Percentiles rank a stretch among this genome's conserved stretches.
These are phyloP conservation scores for Cyphomyrus plagiostoma DNA, from an alignment of 2,113 vertebrate species.

Conservation along the genomic window DNA sequence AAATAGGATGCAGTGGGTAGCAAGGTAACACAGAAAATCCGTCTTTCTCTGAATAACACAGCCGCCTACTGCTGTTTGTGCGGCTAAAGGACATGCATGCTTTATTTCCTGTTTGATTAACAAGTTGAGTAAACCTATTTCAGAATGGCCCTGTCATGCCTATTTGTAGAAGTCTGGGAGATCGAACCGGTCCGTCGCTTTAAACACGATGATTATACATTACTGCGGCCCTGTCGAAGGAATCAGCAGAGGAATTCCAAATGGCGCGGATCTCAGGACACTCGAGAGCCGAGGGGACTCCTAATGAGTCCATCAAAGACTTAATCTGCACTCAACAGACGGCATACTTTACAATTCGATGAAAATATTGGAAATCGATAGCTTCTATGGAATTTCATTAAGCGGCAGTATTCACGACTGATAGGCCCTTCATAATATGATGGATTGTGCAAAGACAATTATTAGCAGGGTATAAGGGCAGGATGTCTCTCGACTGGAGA, in stretches of 20 bases:
- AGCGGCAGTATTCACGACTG: slow-evolving; percentile 95
- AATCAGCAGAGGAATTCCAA: slow-evolving; percentile 82
- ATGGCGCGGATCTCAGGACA: slow-evolving; percentile 90
- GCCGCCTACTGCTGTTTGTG: background rate
- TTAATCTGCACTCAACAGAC: slow-evolving; percentile 90
- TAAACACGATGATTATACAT: slow-evolving; percentile 66
- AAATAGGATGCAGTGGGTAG: slow-evolving; percentile 51
- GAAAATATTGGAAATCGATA: slow-evolving; percentile 99
- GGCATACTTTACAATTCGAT: slow-evolving; percentile 89
- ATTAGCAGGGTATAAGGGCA: slow-evolving; percentile 85
- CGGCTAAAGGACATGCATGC: background rate
- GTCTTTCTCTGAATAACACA: background rate
- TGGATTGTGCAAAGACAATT: slow-evolving; percentile 97
- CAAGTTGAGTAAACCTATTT: background rate
- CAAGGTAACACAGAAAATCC: background rate
- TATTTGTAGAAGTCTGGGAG: slow-evolving; percentile 14
- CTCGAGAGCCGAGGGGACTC: slow-evolving; percentile 83
- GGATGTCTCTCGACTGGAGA: slow-evolving; percentile 71
- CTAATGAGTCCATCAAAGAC: slow-evolving; percentile 94
- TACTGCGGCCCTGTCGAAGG: slow-evolving; percentile 77
- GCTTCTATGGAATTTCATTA: slow-evolving; percentile 99
- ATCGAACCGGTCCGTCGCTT: slow-evolving; percentile 58
- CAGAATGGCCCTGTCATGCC: background rate
- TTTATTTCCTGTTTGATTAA: background rate
- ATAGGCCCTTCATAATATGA: slow-evolving; percentile 98